Evolutionary conservation across 1,140 invertebrate species (phyloP).

Genomic region (Pogonomyrmex californicus): DNA sequence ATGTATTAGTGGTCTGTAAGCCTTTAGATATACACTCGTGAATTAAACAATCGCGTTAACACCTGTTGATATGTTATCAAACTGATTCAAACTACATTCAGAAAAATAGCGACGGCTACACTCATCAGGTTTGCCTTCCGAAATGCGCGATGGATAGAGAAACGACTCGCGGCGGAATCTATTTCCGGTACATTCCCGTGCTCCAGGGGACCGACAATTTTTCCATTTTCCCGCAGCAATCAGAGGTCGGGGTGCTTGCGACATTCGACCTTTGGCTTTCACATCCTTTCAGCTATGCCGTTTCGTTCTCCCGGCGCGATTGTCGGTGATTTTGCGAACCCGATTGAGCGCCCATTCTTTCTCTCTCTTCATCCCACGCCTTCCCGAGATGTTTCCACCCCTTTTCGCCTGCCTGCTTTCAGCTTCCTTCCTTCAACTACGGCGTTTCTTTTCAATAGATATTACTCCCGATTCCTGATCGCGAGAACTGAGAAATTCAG

Average conservation of each 20-base stretch:
- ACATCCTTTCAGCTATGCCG: conserved; percentile 39
- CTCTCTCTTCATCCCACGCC: not conserved
- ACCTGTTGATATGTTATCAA: conserved; percentile 60
- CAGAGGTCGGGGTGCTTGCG: conserved; percentile 43
- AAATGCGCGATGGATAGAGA: conserved; percentile 10
- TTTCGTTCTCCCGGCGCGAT: conserved; percentile 53
- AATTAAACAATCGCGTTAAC: conserved; percentile 58
- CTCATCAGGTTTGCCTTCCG: conserved; percentile 37
- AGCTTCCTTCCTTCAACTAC: conserved; percentile 45
- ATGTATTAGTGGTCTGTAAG: conserved; percentile 1
- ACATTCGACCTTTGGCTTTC: conserved; percentile 52
- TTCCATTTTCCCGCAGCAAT: conserved; percentile 69
- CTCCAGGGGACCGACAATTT: conserved; percentile 65
- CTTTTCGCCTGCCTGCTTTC: conserved; percentile 49
- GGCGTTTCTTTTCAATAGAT: conserved; percentile 62
- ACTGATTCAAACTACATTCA: conserved; percentile 14
- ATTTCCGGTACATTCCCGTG: conserved; percentile 59
- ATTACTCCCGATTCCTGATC: conserved; percentile 55
- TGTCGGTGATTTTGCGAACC: conserved; percentile 65
- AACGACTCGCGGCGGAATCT: conserved; percentile 25
- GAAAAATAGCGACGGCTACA: conserved; percentile 18
- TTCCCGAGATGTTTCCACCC: conserved; percentile 50
- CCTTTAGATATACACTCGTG: not conserved
- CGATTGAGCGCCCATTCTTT: conserved; percentile 61
- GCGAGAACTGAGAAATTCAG: conserved; percentile 45